Percentiles rank a stretch among this genome's conserved stretches.
Conservation (phyloP, 2,113 vertebrate genomes). For the Rhineura floridana region DNA sequence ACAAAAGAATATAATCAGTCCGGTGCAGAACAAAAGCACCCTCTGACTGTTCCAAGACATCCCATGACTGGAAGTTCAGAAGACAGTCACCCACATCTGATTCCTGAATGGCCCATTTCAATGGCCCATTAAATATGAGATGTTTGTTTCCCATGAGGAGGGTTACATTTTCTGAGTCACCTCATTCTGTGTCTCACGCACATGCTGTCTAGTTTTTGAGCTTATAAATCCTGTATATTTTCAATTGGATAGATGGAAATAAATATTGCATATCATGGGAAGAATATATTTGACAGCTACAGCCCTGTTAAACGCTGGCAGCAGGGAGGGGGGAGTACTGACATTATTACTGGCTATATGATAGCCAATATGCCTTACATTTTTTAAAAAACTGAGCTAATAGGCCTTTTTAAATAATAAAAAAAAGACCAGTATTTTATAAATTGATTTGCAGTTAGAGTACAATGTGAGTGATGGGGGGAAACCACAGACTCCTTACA, state of each 20-base stretch:
- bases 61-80: background rate
- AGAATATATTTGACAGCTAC: background rate
- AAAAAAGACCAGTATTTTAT: too few species aligned
- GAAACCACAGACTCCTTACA: too few species aligned
- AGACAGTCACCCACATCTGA: background rate
- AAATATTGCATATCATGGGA: background rate
- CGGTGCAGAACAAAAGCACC: background rate
- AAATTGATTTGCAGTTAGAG: background rate
- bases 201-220: rapidly evolving
- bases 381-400: too few species aligned
- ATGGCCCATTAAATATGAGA: rapidly evolving
- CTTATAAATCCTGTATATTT: rapidly evolving
- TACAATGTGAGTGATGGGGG: background rate
- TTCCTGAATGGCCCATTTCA: background rate
- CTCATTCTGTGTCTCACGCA: background rate
- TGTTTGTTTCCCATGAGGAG: background rate
- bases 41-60: slow-evolving; percentile 2
- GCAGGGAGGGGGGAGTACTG: background rate
- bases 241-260: background rate
- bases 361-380: too few species aligned
- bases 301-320: background rate
- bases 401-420: too few species aligned
- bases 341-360: background rate
- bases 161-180: background rate
- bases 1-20: background rate